Evolutionary conservation across 2,113 vertebrate species (phyloP), one percentile per base, ranked within the genome.

Genomic region (Apodemus sylvaticus): DNA sequence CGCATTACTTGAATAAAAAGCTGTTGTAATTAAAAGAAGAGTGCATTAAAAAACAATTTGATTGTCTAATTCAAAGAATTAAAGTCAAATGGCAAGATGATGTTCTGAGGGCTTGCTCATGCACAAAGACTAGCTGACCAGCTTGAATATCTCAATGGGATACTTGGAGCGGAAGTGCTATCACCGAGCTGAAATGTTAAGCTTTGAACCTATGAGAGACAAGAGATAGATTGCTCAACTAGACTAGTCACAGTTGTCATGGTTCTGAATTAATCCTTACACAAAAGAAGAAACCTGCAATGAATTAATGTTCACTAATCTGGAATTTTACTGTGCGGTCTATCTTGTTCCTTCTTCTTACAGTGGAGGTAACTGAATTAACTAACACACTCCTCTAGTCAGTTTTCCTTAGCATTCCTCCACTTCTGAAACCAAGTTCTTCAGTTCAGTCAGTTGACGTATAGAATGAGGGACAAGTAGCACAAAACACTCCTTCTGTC

Each of bases 91-190:
- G 16, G 19, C 7, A 74, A 17, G 7, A 36, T 26, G 34, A 4
- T 7, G 2, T 42, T 34, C 9, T 36, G 51, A 39, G 7, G 26
- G n/a, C 39, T 31, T 74, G 1, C 12, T 36, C 9, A n/a, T 94
- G 12, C 19, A 36, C 3, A 36, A 2, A n/a, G 1, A 4, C 7
- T 11, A 8, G 22, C 0, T 55, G 0, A 55, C 20, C 0, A 42
- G 13, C 5, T 14, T 36, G 45, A 55, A 85, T 24, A 36, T 26
- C 24, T 55, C 48, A 64, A 31, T 60, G 14, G 24, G n/a, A 20
- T 6, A 45, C 14, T 22, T 74, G 45, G 36, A 29, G 45, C 5
- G 53, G 1, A 51, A 73, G 10, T 51, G 36, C 3, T n/a, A 17
- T 11, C 24, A 45, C 24, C 2, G 55, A 20, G 45, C 8, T 76